Conservation (phyloP, 2,113 vertebrate species). For the Sorex araneus region DNA sequence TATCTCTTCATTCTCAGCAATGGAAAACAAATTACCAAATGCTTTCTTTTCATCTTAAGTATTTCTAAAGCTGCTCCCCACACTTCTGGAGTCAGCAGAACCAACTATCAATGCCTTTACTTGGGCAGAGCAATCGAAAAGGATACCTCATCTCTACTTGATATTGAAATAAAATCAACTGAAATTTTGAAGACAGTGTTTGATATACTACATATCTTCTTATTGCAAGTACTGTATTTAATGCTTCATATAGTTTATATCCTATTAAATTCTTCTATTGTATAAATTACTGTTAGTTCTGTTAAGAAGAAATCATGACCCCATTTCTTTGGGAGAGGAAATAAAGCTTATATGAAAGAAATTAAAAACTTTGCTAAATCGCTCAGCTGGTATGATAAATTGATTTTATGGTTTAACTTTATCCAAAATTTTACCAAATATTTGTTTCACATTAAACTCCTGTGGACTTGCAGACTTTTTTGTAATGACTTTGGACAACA, state of each 20-base stretch:
- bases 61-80: no score
- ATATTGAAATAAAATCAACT: neutral
- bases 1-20: no score
- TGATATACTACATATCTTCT: accelerated
- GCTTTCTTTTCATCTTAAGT: no score
- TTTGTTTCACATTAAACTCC: neutral
- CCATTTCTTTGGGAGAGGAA: neutral
- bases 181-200: neutral
- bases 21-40: no score
- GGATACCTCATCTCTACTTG: neutral
- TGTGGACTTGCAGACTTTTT: no score
- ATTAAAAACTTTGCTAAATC: neutral
- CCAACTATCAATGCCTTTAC: no score
- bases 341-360: neutral
- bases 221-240: neutral
- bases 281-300: no score
- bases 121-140: neutral
- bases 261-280: neutral
- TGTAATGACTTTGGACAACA: accelerated
- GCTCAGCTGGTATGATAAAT: neutral
- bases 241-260: neutral
- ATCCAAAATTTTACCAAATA: neutral
- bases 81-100: no score
- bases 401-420: no score
- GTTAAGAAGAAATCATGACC: neutral